These are phyloP conservation scores for Brachyalestes nurse DNA, from an alignment of 2,797 vertebrate genomes.

Conservation along the genomic window DNA sequence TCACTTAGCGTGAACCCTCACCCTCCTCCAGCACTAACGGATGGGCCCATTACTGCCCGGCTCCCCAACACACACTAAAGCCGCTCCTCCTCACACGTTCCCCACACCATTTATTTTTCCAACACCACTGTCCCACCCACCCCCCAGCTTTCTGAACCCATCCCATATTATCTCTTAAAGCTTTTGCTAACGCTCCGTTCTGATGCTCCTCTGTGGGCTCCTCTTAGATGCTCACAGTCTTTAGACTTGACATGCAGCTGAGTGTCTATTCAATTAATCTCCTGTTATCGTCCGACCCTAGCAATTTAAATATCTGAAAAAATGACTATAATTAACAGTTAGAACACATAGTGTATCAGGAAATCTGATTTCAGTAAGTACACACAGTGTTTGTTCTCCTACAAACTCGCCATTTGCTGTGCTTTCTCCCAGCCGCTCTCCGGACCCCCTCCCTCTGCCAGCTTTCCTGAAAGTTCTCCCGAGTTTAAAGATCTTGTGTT, in stretches of 20 bases:
- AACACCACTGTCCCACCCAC: not conserved
- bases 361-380: no score
- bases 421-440: no score
- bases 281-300: no score
- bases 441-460: no score
- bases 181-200: not conserved
- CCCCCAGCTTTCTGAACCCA: not conserved
- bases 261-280: no score
- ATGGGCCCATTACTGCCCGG: conserved; percentile 49
- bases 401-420: no score
- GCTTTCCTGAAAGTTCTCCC: no score
- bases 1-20: conserved; percentile 43
- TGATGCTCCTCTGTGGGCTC: not conserved
- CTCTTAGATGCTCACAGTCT: not conserved
- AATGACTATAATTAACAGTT: no score
- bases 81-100: conserved; percentile 24
- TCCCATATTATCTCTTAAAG: not conserved
- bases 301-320: no score
- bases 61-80: conserved; percentile 37
- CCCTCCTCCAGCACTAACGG: conserved; percentile 18
- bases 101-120: conserved; percentile 30
- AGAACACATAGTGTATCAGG: no score
- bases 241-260: not conserved
- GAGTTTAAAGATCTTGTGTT: no score
- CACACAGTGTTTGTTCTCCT: no score